Percentiles rank a stretch among this genome's conserved stretches.
phyloP scores from a whole-genome alignment of 30 jellyfish, hydroid and myxozoan genomes.

The Hydra vulgaris region DNA sequence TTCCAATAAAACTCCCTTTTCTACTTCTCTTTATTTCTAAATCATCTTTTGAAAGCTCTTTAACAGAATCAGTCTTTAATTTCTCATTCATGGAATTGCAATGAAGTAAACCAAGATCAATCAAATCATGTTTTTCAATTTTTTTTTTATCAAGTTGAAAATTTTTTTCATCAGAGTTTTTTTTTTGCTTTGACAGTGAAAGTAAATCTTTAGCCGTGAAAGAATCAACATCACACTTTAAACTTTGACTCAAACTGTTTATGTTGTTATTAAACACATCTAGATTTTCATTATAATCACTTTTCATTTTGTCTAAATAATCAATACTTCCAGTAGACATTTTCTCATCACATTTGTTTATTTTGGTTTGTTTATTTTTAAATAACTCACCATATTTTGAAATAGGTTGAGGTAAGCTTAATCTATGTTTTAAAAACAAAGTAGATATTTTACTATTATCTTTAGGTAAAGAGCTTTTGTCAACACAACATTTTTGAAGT shows the following conservation, averaged over 20 bases:
- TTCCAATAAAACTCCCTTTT: slow-evolving; percentile 11
- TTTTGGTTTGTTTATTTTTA: neutral
- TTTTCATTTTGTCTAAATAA: neutral
- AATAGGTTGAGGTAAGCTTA: neutral
- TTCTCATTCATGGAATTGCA: neutral
- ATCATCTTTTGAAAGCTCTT: neutral
- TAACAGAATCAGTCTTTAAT: neutral
- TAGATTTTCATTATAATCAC: neutral
- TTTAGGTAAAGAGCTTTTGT: neutral
- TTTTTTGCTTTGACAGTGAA: neutral
- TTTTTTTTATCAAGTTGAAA: neutral
- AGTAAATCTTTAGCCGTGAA: neutral
- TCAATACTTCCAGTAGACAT: neutral
- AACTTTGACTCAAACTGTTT: neutral
- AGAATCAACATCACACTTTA: slow-evolving; percentile 5
- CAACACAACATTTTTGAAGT: too few species aligned
- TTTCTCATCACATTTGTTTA: neutral
- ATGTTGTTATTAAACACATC: neutral
- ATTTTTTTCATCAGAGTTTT: neutral
- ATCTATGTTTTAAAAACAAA: neutral
- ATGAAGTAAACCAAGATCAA: neutral
- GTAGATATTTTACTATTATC: neutral
- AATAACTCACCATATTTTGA: neutral
- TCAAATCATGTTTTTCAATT: neutral
- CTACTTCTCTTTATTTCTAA: neutral